Evolutionary conservation across 1,140 invertebrate species (phyloP).

Genomic region (Brachionus koreanus): DNA sequence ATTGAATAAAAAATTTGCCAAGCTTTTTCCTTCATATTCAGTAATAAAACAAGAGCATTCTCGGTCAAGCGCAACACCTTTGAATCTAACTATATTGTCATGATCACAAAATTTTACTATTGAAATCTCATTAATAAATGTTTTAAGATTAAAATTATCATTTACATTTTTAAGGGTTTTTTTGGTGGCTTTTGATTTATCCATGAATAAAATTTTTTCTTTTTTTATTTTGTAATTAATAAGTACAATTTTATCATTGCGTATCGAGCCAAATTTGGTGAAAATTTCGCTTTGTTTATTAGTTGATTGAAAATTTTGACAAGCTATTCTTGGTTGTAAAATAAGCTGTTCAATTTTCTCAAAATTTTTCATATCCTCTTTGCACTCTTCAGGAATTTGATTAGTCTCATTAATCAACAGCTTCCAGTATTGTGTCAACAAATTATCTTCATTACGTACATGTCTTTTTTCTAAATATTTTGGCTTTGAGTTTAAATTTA

Average conservation of each 20-base stretch:
- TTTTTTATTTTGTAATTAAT: neutral
- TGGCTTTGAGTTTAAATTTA: neutral
- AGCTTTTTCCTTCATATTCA: neutral
- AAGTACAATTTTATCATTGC: neutral
- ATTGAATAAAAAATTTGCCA: neutral
- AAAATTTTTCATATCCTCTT: neutral
- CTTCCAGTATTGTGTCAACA: neutral
- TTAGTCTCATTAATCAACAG: neutral
- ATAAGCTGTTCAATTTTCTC: neutral
- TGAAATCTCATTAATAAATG: neutral
- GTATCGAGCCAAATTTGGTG: neutral
- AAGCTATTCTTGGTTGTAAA: neutral
- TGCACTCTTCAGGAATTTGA: neutral
- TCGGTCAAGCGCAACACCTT: neutral
- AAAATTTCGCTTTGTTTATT: neutral
- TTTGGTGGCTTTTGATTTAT: neutral
- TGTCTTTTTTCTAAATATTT: neutral
- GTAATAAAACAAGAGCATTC: neutral
- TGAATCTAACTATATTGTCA: neutral
- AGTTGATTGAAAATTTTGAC: neutral
- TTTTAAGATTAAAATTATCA: neutral
- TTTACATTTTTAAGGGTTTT: neutral
- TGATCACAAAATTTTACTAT: neutral
- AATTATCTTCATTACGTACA: neutral
- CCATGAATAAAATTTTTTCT: neutral